Conservation (phyloP, 2,797 vertebrate species). For the Anas bahamensis region DNA sequence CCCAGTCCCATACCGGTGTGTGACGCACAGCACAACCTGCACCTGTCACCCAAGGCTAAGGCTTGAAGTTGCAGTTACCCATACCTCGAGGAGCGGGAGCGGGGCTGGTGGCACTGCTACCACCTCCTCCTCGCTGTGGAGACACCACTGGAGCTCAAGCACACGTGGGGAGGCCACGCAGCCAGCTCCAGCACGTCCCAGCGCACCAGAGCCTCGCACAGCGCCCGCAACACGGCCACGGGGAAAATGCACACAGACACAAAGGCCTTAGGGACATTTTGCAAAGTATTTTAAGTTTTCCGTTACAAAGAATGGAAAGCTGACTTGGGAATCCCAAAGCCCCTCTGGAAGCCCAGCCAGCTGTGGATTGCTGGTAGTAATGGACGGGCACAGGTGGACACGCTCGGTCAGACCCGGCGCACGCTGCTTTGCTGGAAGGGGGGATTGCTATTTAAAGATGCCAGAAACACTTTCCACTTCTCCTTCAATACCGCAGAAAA, state of each 20-base stretch:
- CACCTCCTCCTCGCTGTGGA: background rate
- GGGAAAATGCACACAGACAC: background rate
- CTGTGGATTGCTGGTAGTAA: background rate
- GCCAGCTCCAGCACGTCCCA: background rate
- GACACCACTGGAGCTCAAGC: background rate
- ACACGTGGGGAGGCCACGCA: accelerated
- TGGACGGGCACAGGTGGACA: background rate
- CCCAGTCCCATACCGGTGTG: background rate
- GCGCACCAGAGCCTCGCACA: background rate
- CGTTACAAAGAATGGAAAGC: background rate
- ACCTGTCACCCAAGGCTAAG: background rate
- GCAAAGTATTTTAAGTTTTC: background rate
- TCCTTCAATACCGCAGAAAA: conserved; percentile 2
- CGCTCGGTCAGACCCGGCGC: background rate
- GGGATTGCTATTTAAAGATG: conserved; percentile 12
- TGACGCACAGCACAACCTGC: accelerated
- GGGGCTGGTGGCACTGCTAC: background rate
- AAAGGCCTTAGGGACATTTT: accelerated
- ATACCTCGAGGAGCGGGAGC: accelerated
- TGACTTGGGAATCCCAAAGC: background rate
- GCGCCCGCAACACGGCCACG: accelerated
- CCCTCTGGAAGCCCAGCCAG: background rate
- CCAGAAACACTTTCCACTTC: conserved; percentile 8
- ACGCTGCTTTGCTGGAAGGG: background rate
- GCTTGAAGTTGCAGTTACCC: background rate